Conservation (phyloP, 2,888 invertebrate species). For the Leptothorax acervorum region DNA sequence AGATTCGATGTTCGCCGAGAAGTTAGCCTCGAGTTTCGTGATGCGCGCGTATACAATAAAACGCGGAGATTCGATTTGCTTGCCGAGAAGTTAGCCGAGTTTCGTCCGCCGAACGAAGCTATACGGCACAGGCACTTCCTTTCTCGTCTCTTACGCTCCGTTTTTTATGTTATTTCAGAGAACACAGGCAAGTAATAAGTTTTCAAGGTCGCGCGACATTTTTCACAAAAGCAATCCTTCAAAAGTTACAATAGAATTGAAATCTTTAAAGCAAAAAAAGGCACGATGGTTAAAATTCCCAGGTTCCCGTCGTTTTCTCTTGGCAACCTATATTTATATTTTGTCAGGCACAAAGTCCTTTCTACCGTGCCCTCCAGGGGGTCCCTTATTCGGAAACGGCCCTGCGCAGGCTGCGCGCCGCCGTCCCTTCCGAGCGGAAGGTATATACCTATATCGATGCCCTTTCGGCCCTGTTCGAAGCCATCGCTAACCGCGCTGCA, state of each 20-base stretch:
- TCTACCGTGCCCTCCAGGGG: no score
- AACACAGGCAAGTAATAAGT: background rate
- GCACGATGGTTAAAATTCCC: background rate
- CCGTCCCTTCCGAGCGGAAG: background rate
- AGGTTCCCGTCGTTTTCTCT: background rate
- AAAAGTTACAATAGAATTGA: background rate
- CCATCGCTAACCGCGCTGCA: conserved; percentile 29
- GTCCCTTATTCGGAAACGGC: background rate
- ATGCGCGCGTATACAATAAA: no score
- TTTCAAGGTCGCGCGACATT: background rate
- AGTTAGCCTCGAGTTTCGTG: no score
- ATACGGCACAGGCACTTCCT: background rate
- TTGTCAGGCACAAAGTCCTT: background rate
- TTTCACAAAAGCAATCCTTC: background rate
- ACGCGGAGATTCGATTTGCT: no score
- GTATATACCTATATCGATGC: background rate
- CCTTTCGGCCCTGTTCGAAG: conserved; percentile 26
- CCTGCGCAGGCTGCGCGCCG: background rate
- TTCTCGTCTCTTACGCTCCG: background rate
- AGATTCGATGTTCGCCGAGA: no score
- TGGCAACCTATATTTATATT: no score
- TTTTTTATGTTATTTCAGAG: background rate
- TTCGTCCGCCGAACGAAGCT: background rate
- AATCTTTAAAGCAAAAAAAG: background rate
- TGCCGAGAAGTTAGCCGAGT: background rate